These are phyloP conservation scores for Dendrocopos noguchii DNA, from an alignment of 2,113 vertebrate species.

Conservation along the genomic window DNA sequence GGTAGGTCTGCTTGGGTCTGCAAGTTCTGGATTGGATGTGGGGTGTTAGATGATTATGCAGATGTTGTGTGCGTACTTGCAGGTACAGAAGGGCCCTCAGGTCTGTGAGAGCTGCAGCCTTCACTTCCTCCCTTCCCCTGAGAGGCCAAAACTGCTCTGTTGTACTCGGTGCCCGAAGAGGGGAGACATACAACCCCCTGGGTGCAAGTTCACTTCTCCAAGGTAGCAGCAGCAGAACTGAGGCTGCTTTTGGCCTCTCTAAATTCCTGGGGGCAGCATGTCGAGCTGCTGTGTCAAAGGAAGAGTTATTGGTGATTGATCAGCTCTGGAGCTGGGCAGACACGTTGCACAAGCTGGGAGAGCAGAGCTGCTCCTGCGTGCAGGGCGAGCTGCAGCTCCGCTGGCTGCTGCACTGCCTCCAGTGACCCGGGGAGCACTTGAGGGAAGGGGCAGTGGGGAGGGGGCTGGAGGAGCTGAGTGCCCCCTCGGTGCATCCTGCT, in stretches of 20 bases:
- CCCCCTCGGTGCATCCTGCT: neutral
- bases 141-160: neutral
- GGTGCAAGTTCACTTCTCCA: neutral
- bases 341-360: neutral
- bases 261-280: neutral
- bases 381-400: neutral
- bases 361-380: neutral
- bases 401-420: neutral
- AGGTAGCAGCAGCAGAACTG: neutral
- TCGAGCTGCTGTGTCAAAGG: neutral
- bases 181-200: neutral
- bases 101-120: neutral
- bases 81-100: neutral
- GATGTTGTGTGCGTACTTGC: neutral
- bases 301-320: neutral
- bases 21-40: neutral
- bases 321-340: neutral
- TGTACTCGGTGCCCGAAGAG: neutral
- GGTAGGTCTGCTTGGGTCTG: rapidly evolving
- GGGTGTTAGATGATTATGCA: neutral
- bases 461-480: neutral
- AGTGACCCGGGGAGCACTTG: neutral
- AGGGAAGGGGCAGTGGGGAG: neutral
- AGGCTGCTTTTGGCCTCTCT: neutral
- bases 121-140: neutral